Percentiles rank a stretch among this genome's conserved stretches.
Evolutionary conservation across 1,140 invertebrate species (phyloP).

Genomic region (Camponotus floridanus): DNA sequence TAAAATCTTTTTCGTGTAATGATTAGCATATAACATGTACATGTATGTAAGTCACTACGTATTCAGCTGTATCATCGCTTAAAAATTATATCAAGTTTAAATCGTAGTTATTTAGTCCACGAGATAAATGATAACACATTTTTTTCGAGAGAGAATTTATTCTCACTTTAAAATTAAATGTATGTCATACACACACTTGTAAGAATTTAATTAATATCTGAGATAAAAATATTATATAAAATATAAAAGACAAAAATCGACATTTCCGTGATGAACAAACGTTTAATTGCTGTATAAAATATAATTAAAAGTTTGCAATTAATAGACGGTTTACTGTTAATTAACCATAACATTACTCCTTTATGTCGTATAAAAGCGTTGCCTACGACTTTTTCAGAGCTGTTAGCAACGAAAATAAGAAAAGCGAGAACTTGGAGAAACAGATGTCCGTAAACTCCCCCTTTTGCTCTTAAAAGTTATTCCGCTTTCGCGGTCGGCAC

Average conservation of each 20-base stretch:
- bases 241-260: conserved; percentile 9
- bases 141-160: background rate
- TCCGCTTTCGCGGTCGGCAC: conserved; percentile 27
- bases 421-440: conserved; percentile 14
- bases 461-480: conserved; percentile 57
- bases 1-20: background rate
- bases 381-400: conserved; percentile 20
- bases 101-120: background rate
- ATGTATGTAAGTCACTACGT: background rate
- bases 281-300: background rate
- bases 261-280: background rate
- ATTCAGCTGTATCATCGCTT: background rate
- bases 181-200: background rate
- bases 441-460: conserved; percentile 47
- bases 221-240: background rate
- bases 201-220: conserved; percentile 17
- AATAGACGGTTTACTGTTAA: conserved; percentile 31
- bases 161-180: background rate
- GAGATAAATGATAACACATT: background rate
- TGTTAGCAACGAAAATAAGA: conserved; percentile 46
- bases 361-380: background rate
- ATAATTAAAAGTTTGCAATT: conserved; percentile 37
- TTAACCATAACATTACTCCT: conserved; percentile 10
- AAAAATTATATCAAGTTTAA: background rate
- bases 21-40: background rate